Base-by-base conservation (phyloP, 30 jellyfish, hydroid and myxozoan species). In the Morbakka virulenta region DNA sequence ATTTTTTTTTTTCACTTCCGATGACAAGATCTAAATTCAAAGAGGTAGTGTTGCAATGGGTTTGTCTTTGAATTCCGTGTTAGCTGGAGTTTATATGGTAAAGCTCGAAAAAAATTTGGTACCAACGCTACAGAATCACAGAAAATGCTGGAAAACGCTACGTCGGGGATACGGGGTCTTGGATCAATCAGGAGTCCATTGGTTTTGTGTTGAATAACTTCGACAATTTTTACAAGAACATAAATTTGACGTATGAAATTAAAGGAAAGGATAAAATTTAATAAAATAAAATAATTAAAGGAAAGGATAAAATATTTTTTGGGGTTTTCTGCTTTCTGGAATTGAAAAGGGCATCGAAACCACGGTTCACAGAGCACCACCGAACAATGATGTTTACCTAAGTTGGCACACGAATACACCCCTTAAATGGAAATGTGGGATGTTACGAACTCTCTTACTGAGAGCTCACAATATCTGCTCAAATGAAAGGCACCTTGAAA, bases 31-130 rank as follows among this genome's bases (percentile, higher is more conserved):
- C 0, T 41, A 72, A 1, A 32, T 25, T 47, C 84, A 72, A 50
- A 26, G 53, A 1, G 67, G 51, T 50, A 79, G 84, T 23, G 83
- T 35, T 70, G 83, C 75, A 35, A 70, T 70, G 83, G 83, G 83
- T 21, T 70, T 74, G 26, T 74, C 84, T 47, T 25, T 72, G 84
- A 79, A 79, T 23, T 79, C 84, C 24, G 62, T 50, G 32, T 62
- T 72, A 47, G 75, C 83, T 35, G 78, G 78, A 32, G 49, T 70
- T 35, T 70, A 35, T 21, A 70, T 70, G 83, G 83, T 70, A 41
- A 74, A 35, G 26, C 31, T 70, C 28, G 83, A 35, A 28, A 1
- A 30, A 2, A 2, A 41, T 35, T 70, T 33, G 49, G 32, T 70
- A 1, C 76, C 76, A 11, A 70, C 79, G 22, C 79, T 35, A 2